Evolutionary conservation across 30 jellyfish, hydroid and myxozoan species (phyloP), one percentile per base, ranked within the genome.

Genomic region (Aurelia sp.): DNA sequence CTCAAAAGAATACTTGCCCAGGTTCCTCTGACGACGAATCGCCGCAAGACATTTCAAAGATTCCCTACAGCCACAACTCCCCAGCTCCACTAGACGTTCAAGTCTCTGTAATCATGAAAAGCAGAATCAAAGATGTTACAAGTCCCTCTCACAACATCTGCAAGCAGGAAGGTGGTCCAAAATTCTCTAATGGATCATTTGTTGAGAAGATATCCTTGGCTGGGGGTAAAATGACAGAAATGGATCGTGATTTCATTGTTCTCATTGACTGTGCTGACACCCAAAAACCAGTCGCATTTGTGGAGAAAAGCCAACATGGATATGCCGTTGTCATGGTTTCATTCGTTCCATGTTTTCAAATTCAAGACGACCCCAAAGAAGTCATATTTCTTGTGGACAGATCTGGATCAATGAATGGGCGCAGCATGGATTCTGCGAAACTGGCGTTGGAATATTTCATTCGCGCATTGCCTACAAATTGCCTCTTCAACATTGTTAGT

Each of bases 271-370:
- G 57, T 4, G 65, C 9, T 13, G 83, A 72, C 17, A 41, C 83
- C 57, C 8, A 19, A 17, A 16, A 6, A 17, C 83, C 83, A 72
- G 33, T 18, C 6, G 63, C 65, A 22, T 13, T 72, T 72, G 66
- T 44, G 20, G 83, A 72, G 65, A 24, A 44, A 19, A 51, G 83
- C 50, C 20, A 66, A 5, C 68, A 72, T 5, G 50, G 50, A 38
- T 38, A 22, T 33, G 33, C 83, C 17, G 83, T 72, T 33, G 83
- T 72, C 83, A 72, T 72, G 83, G 19, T 72, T 16, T 22, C 63
- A 13, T 72, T 27, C 19, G 13, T 27, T 51, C 83, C 83, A 33
- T 18, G 24, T 8, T 16, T 19, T 3, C 63, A 72, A 27, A 5
- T 19, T 16, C 63, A 72, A 44, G 63, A 41, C 21, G 33, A 22